These are phyloP conservation scores for Tribolium madens DNA, from an alignment of 1,140 invertebrate species.

Conservation along the genomic window DNA sequence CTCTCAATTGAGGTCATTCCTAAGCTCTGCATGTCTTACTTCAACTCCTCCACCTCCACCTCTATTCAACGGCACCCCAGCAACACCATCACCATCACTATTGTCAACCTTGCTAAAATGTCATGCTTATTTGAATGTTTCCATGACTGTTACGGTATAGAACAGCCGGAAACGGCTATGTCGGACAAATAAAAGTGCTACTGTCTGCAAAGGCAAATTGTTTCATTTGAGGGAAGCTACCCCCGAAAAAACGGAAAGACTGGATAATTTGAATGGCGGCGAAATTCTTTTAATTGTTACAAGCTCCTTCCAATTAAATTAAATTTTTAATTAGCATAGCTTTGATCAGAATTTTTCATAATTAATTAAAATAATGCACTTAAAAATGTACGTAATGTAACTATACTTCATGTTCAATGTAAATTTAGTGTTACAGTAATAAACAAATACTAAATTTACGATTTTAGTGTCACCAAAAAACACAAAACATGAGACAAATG, in stretches of 20 bases:
- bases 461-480: too few relatives aligned
- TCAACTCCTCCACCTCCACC: constrained; percentile 34
- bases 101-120: constrained; percentile 47
- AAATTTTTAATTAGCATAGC: not conserved
- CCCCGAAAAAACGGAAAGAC: constrained; percentile 26
- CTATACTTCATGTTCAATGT: too few relatives aligned
- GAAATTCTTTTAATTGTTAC: constrained; percentile 24
- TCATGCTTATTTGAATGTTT: constrained; percentile 51
- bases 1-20: constrained; percentile 51
- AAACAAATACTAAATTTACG: too few relatives aligned
- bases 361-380: too few relatives aligned
- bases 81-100: constrained; percentile 38
- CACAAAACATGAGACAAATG: too few relatives aligned
- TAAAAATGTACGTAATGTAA: too few relatives aligned
- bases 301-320: not conserved
- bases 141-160: constrained; percentile 44
- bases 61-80: constrained; percentile 24
- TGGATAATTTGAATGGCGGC: constrained; percentile 10
- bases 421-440: too few relatives aligned
- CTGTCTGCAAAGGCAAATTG: constrained; percentile 25
- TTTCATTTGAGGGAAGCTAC: constrained; percentile 23
- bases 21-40: constrained; percentile 50
- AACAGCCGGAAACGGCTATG: constrained; percentile 32
- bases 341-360: too few relatives aligned
- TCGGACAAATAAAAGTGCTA: constrained; percentile 31